Base-by-base conservation (phyloP, 2,888 invertebrate species). In the Dysmachus trigonus region DNA sequence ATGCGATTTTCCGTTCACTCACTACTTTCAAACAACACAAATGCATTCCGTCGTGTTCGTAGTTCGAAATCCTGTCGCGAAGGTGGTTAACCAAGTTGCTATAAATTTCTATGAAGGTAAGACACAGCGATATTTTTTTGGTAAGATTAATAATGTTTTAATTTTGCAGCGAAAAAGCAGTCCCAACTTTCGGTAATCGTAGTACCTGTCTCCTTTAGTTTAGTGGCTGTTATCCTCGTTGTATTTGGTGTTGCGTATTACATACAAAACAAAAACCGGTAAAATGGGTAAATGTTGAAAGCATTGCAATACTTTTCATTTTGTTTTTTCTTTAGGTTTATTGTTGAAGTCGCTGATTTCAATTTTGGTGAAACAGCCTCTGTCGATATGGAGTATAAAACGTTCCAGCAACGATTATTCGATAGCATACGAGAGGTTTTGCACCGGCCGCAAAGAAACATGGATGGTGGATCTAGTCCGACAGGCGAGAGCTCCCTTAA, bases 221-320 rank as follows among this genome's bases (percentile, higher is more conserved):
- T 97, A 84, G 93, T 96, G 18, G 97, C 97, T 2, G 95, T 97
- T 15, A 96, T 97, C 53, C 92, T 97, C 83, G 95, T 98, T 71
- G 95, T 98, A 53, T 97, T 97, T 91, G 98, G 97, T 13, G 95
- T 97, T 13, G 96, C 97, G 0, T 97, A 97, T 91, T 97, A 97
- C 90, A 93, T 96, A 85, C 97, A 97, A 90, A 96, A 95, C 90
- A 94, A 96, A 89, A 95, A 96, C 84, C 95, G 96, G 96, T 95
- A 91, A 89, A 47, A 13, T 62, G 6, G n/a, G 18, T 15, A 30
- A 62, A 33, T 18, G 3, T 18, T n/a, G 22, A 27, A 62, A 62
- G 8, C 27, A 6, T 47, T 0, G 6, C 62, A 62, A 41, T 15
- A 4, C 15, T 72, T 22, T n/a, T 72, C 35, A 53, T 30, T 62